Conservation (phyloP, 2,888 invertebrate species). For the Megastigmus dorsalis region DNA sequence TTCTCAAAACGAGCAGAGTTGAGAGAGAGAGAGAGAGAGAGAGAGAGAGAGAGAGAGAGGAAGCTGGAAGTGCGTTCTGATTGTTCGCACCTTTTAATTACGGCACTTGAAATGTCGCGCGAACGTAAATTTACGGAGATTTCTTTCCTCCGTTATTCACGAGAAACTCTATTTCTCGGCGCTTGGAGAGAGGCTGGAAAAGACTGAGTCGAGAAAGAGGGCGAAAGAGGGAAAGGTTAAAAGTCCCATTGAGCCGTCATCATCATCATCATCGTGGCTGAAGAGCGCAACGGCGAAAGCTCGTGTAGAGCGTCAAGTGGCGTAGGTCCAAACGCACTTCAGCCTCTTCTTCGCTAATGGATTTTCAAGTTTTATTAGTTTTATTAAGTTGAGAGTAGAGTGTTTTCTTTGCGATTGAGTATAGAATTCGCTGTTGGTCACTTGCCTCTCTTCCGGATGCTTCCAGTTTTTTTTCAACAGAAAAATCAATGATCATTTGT, state of each 20-base stretch:
- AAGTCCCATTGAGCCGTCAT: conserved; percentile 20
- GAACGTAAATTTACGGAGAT: conserved; percentile 25
- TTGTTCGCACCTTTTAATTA: conserved; percentile 55
- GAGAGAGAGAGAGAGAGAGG: too few species aligned
- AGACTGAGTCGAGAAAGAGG: background rate
- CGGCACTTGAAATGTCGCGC: conserved; percentile 29
- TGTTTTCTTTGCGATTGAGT: too few species aligned
- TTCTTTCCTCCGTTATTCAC: conserved; percentile 33
- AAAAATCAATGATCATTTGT: too few species aligned
- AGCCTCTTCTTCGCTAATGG: conserved; percentile 26
- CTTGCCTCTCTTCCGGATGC: too few species aligned
- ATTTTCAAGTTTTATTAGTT: conserved; percentile 46
- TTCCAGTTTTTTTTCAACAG: too few species aligned
- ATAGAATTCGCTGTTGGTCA: too few species aligned
- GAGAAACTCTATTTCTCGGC: conserved; percentile 23
- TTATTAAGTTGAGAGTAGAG: conserved; percentile 34
- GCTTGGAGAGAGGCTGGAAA: background rate
- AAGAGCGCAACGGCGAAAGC: conserved; percentile 3
- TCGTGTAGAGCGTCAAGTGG: conserved; percentile 31
- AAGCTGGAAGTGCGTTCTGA: conserved; percentile 37
- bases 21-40: conserved; percentile 28
- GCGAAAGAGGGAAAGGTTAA: background rate
- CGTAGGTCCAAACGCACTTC: conserved; percentile 34
- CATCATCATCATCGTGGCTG: conserved; percentile 25
- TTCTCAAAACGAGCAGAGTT: conserved; percentile 22